These are phyloP conservation scores for Microctonus aethiopoides DNA, from an alignment of 2,888 invertebrate species.

Conservation along the genomic window DNA sequence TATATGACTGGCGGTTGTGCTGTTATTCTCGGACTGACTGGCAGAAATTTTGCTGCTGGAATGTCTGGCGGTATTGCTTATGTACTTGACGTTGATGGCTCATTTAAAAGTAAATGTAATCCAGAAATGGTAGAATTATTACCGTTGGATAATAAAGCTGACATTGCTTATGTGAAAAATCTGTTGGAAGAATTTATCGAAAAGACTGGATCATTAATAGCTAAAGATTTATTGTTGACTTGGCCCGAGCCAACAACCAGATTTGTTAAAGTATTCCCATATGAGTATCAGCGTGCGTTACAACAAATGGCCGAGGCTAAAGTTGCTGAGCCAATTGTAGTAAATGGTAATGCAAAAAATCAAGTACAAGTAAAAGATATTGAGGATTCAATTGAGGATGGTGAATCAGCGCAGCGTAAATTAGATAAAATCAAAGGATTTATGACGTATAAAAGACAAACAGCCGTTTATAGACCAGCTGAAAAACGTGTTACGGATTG, in stretches of 20 bases:
- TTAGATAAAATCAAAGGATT: slow-evolving; percentile 89
- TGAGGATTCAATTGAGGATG: slow-evolving; percentile 87
- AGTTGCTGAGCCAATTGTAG: slow-evolving; percentile 51
- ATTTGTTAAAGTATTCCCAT: slow-evolving; percentile 97
- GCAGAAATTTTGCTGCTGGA: slow-evolving; percentile 98
- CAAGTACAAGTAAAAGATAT: slow-evolving; percentile 74
- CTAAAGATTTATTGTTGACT: slow-evolving; percentile 79
- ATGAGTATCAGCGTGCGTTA: slow-evolving; percentile 93
- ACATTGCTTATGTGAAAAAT: slow-evolving; percentile 79
- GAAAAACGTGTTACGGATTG: slow-evolving; percentile 91
- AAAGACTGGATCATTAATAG: slow-evolving; percentile 90
- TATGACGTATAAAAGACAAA: slow-evolving; percentile 94
- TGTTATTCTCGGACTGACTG: slow-evolving; percentile 92
- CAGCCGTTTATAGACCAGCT: slow-evolving; percentile 85
- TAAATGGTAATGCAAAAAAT: slow-evolving; percentile 66
- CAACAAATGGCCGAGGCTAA: slow-evolving; percentile 73
- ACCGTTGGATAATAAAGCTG: slow-evolving; percentile 81
- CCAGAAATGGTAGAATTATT: slow-evolving; percentile 94
- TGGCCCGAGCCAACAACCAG: slow-evolving; percentile 82
- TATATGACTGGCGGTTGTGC: slow-evolving; percentile 98
- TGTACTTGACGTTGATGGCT: slow-evolving; percentile 89
- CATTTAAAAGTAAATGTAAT: slow-evolving; percentile 90
- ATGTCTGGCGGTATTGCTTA: slow-evolving; percentile 98
- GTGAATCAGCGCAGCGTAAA: slow-evolving; percentile 81
- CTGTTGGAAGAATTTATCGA: slow-evolving; percentile 86